A percentile compares a stretch with the other conserved stretches of the same genome.
Evolutionary conservation across 2,888 invertebrate genomes (phyloP).

Genomic region (Dyspetes luteomarginatus): DNA sequence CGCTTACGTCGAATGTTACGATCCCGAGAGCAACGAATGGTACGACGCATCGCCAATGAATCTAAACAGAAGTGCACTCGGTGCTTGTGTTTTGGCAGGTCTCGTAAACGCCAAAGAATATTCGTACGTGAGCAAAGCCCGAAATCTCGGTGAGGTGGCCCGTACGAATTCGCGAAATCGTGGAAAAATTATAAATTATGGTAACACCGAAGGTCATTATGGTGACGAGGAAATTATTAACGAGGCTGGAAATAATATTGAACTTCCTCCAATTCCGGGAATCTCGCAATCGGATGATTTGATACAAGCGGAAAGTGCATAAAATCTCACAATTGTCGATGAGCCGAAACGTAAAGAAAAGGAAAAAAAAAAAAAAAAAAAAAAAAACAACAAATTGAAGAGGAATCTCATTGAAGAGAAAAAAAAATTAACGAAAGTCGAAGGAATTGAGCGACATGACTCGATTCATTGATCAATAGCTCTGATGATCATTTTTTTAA

Average conservation of each 20-base stretch:
- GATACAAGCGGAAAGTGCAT: background rate
- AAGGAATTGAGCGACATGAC: no score
- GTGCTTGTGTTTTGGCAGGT: constrained; percentile 91
- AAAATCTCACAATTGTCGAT: no score
- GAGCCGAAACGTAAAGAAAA: no score
- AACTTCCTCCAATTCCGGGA: constrained; percentile 35
- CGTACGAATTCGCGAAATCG: constrained; percentile 70
- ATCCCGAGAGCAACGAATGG: constrained; percentile 88
- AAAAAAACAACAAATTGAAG: background rate
- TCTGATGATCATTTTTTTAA: background rate
- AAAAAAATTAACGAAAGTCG: no score
- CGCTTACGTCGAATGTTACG: constrained; percentile 91
- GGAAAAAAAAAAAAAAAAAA: background rate
- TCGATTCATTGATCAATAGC: background rate
- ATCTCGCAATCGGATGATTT: background rate
- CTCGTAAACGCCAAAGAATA: constrained; percentile 88
- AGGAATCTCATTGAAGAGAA: no score
- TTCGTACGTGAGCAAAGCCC: constrained; percentile 83
- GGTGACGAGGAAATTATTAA: constrained; percentile 60
- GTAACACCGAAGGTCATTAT: constrained; percentile 67
- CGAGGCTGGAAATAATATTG: background rate
- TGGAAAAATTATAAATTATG: constrained; percentile 69
- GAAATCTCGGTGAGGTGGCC: constrained; percentile 75
- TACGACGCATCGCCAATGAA: constrained; percentile 91
- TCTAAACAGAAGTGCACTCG: constrained; percentile 91